These are phyloP conservation scores for Thinocorus orbignyianus DNA, from an alignment of 2,113 vertebrate genomes.

Conservation along the genomic window DNA sequence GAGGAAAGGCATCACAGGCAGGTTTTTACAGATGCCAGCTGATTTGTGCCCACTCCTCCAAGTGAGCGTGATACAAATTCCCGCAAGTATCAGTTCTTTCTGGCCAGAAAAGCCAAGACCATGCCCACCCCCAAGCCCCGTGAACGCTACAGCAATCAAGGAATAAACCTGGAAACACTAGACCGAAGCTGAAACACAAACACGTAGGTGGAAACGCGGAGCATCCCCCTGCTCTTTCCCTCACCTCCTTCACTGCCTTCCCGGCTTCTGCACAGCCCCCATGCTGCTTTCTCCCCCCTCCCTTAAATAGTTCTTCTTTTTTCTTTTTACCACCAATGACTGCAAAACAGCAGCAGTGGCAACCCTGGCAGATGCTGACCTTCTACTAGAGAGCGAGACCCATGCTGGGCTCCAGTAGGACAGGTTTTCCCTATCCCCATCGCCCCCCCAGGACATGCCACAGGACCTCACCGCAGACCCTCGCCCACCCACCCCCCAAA, in stretches of 20 bases:
- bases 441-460: neutral
- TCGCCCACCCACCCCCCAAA: neutral
- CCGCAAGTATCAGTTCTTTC: neutral
- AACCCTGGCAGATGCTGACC: neutral
- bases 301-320: neutral
- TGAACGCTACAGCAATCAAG: neutral
- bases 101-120: neutral
- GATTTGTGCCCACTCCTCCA: neutral
- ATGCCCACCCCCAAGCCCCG: neutral
- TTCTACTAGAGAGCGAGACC: rapidly evolving
- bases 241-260: neutral
- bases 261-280: neutral
- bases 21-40: neutral
- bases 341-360: neutral
- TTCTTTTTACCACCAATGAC: neutral
- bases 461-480: neutral
- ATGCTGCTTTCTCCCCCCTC: neutral
- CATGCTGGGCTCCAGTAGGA: neutral
- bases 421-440: neutral
- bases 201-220: neutral
- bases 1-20: neutral
- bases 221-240: neutral
- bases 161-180: neutral
- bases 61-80: neutral
- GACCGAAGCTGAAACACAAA: neutral